Evolutionary conservation across 2,888 invertebrate genomes (phyloP).

Genomic region (Agriopis marginaria): DNA sequence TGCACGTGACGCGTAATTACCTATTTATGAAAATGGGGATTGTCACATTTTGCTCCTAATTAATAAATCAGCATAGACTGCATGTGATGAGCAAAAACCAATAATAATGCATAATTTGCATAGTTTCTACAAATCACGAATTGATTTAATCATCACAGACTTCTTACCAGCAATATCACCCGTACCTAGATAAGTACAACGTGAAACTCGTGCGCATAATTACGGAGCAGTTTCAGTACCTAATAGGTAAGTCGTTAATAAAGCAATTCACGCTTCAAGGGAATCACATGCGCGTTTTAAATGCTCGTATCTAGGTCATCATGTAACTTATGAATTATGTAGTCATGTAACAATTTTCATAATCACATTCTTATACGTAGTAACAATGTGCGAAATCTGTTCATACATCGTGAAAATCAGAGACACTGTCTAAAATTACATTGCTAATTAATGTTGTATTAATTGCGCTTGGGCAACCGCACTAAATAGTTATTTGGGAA

Average conservation of each 20-base stretch:
- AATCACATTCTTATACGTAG: constrained; percentile 67
- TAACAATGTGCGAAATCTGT: constrained; percentile 57
- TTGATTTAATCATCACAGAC: background rate
- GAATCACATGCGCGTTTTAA: constrained; percentile 59
- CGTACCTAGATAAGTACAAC: constrained; percentile 25
- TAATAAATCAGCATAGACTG: background rate
- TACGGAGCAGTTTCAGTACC: constrained; percentile 51
- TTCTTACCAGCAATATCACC: constrained; percentile 23
- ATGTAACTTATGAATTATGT: constrained; percentile 70
- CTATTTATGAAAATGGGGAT: background rate
- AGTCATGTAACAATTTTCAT: constrained; percentile 70
- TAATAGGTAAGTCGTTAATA: constrained; percentile 56
- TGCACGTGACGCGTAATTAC: too few relatives aligned
- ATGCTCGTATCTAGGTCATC: constrained; percentile 68
- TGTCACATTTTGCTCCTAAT: background rate
- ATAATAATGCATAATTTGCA: background rate
- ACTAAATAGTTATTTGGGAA: constrained; percentile 5
- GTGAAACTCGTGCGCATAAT: constrained; percentile 50
- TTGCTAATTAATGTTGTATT: constrained; percentile 17
- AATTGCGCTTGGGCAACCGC: constrained; percentile 16
- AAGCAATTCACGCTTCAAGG: constrained; percentile 69
- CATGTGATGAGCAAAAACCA: background rate
- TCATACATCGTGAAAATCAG: constrained; percentile 53
- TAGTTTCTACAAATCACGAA: constrained; percentile 1
- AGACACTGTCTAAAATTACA: constrained; percentile 31